Percentiles rank a stretch among this genome's conserved stretches.
These are phyloP conservation scores for Loris lydekkerianus DNA, from an alignment of 2,797 vertebrate genomes.

Conservation along the genomic window DNA sequence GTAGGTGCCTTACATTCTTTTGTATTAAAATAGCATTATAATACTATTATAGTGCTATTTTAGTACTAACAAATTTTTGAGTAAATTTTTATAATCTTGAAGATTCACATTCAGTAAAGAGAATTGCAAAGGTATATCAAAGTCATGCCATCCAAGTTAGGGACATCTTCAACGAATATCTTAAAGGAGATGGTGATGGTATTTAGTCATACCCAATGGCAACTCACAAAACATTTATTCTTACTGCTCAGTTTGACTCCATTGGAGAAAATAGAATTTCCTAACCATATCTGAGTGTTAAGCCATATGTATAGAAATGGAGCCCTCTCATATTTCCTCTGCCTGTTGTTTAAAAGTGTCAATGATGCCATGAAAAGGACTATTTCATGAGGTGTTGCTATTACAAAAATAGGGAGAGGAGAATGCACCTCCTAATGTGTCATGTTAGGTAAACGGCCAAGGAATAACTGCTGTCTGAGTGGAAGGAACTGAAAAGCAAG, in stretches of 20 bases:
- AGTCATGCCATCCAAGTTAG: neutral
- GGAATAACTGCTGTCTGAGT: neutral
- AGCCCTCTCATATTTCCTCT: neutral
- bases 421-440: rapidly evolving
- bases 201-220: neutral
- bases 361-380: neutral
- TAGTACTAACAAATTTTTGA: neutral
- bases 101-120: neutral
- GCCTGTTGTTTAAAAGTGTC: neutral
- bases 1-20: neutral
- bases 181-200: neutral
- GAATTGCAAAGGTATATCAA: neutral
- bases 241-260: neutral
- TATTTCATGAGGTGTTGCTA: neutral
- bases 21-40: neutral
- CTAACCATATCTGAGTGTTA: neutral
- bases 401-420: neutral
- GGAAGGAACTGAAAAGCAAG: neutral
- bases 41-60: neutral
- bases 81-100: neutral
- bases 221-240: neutral
- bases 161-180: neutral
- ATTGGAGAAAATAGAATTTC: neutral
- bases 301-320: neutral
- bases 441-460: too few relatives aligned